These are phyloP conservation scores for Autographa pulchrina DNA, from an alignment of 2,888 invertebrate genomes.

Conservation along the genomic window DNA sequence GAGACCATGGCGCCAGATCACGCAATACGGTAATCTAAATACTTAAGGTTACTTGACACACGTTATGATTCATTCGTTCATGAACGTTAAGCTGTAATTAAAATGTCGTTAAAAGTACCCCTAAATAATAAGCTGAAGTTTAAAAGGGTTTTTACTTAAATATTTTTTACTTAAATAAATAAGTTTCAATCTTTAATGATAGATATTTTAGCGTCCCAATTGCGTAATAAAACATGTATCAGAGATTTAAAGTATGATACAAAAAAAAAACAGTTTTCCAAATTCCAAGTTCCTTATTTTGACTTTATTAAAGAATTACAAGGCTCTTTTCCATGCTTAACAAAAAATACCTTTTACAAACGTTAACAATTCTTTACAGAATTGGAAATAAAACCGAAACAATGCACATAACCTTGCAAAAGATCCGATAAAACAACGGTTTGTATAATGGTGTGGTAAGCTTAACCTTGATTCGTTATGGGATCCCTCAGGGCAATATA, in stretches of 20 bases:
- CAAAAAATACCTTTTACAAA: background rate
- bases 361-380: background rate
- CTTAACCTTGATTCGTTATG: constrained; percentile 30
- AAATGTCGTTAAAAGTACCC: background rate
- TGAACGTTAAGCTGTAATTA: background rate
- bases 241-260: no score
- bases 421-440: constrained; percentile 37
- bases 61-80: constrained; percentile 5
- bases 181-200: no score
- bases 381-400: constrained; percentile 21
- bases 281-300: background rate
- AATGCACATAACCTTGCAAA: constrained; percentile 34
- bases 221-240: background rate
- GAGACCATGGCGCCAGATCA: background rate
- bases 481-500: constrained; percentile 32
- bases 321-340: background rate
- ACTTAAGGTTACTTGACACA: constrained; percentile 18
- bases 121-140: background rate
- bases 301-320: background rate
- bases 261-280: background rate
- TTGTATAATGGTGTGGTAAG: constrained; percentile 26
- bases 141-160: background rate
- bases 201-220: background rate
- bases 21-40: constrained; percentile 26
- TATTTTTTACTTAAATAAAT: background rate